These are phyloP conservation scores for Oceanodroma tethys DNA, from an alignment of 2,113 vertebrate genomes.

Conservation along the genomic window DNA sequence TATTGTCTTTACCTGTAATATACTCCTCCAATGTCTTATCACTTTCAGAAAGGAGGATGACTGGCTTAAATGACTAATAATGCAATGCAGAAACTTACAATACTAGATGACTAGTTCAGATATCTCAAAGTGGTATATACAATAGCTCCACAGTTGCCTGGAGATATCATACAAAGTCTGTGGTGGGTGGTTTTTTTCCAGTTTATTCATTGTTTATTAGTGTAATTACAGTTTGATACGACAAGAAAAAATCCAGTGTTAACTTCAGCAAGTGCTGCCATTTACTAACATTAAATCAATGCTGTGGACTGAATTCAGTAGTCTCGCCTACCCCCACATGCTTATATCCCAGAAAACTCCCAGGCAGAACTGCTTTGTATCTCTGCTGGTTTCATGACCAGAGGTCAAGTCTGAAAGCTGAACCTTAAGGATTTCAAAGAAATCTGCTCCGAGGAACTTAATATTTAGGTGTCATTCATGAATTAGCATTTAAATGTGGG, in stretches of 20 bases:
- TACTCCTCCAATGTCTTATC: background rate
- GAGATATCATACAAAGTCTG: background rate
- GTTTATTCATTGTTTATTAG: background rate
- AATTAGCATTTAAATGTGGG: background rate
- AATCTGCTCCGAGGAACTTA: background rate
- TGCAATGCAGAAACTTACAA: background rate
- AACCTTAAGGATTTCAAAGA: background rate
- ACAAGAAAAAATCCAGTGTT: background rate
- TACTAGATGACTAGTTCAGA: background rate
- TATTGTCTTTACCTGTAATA: background rate
- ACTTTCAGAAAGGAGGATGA: background rate
- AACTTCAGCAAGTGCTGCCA: background rate
- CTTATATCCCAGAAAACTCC: background rate
- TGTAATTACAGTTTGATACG: background rate
- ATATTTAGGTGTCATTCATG: background rate
- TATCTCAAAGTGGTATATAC: background rate
- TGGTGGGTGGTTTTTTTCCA: background rate
- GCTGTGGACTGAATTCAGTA: background rate
- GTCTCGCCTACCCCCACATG: background rate
- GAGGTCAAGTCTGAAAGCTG: background rate
- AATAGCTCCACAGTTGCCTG: background rate
- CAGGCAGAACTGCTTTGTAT: background rate
- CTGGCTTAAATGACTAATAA: background rate
- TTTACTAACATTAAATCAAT: background rate
- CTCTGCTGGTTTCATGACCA: background rate